These are phyloP conservation scores for Pecten maximus DNA, from an alignment of 2,888 invertebrate genomes.

Conservation along the genomic window DNA sequence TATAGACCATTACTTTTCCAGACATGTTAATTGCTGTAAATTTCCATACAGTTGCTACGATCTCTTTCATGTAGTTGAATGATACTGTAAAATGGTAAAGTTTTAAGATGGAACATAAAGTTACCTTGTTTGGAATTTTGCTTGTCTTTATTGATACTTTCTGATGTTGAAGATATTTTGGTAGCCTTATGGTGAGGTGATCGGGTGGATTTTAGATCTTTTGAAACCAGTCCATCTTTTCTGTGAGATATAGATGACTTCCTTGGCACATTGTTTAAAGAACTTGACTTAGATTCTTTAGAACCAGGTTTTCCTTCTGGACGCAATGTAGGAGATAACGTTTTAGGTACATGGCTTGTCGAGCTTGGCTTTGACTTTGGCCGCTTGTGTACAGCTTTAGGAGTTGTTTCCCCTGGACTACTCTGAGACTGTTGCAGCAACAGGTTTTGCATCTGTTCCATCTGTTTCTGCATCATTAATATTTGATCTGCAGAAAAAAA, in stretches of 20 bases:
- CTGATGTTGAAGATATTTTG: background rate
- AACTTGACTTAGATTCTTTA: background rate
- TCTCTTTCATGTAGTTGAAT: no score
- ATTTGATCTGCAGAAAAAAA: constrained; percentile 65
- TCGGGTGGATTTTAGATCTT: background rate
- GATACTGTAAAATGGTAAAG: no score
- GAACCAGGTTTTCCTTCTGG: background rate
- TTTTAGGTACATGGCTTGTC: background rate
- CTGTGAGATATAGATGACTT: background rate
- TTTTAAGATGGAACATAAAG: no score
- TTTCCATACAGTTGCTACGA: no score
- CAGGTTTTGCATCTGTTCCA: constrained; percentile 69
- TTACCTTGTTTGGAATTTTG: background rate
- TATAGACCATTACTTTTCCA: no score
- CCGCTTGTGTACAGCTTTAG: background rate
- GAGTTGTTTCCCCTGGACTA: background rate
- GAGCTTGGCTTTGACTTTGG: background rate
- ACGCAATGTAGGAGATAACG: background rate
- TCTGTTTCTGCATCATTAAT: constrained; percentile 71
- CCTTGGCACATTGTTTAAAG: background rate
- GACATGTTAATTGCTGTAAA: no score
- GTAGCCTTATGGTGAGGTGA: background rate
- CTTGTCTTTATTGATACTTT: background rate
- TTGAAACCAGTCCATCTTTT: background rate
- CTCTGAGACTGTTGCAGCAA: constrained; percentile 53